These are phyloP conservation scores for Hypomecis punctinalis DNA, from an alignment of 2,888 invertebrate species.

Conservation along the genomic window DNA sequence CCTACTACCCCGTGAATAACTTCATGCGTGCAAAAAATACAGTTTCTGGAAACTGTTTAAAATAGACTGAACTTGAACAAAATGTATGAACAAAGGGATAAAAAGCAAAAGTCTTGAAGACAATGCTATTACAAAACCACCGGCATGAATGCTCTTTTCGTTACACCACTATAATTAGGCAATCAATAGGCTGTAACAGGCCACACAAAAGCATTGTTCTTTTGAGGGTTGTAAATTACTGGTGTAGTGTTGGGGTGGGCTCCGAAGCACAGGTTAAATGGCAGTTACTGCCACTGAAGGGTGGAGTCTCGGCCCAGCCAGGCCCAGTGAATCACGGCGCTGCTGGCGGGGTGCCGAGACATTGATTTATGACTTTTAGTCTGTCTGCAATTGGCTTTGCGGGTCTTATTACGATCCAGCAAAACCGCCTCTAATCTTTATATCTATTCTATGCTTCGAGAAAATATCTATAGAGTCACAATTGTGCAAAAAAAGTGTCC, in stretches of 20 bases:
- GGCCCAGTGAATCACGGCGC: constrained; percentile 20
- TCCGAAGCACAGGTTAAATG: background rate
- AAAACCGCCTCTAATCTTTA: no score
- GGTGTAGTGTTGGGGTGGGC: constrained; percentile 11
- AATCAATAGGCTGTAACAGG: constrained; percentile 24
- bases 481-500: no score
- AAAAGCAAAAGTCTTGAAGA: background rate
- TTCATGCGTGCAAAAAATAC: no score
- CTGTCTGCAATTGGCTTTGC: constrained; percentile 3
- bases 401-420: background rate
- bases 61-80: no score
- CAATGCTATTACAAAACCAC: background rate
- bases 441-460: no score
- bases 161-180: constrained; percentile 16
- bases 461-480: no score
- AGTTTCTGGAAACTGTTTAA: background rate
- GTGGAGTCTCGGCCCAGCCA: constrained; percentile 37
- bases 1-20: no score
- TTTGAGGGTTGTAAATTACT: constrained; percentile 38
- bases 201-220: constrained; percentile 31
- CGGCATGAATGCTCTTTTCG: constrained; percentile 14
- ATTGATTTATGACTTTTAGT: constrained; percentile 45
- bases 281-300: constrained; percentile 17
- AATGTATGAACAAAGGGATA: no score
- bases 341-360: constrained; percentile 9